Evolutionary conservation across 2,797 vertebrate species (phyloP).

Genomic region (Smutsia temminckii): DNA sequence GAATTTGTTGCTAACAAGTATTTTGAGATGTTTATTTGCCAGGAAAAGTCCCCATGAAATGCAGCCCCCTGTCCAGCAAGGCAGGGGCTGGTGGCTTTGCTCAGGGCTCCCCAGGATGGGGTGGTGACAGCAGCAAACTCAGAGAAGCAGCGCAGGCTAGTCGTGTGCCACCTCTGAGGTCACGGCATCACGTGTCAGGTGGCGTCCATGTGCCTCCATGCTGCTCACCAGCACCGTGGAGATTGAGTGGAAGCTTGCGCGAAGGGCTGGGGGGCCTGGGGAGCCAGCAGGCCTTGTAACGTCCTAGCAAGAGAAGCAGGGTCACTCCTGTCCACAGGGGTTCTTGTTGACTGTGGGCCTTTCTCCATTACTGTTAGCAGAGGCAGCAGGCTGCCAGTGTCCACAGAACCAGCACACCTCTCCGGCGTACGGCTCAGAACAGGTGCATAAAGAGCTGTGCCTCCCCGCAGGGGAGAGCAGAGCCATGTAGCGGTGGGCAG

Average conservation of each 20-base stretch:
- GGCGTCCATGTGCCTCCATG: not conserved
- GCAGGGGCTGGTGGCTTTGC: accelerated
- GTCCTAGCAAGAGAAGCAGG: accelerated
- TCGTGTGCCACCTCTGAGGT: not conserved
- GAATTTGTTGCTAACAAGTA: not conserved
- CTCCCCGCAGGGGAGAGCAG: accelerated
- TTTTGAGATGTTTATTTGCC: not conserved
- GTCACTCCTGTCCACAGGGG: accelerated
- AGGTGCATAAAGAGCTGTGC: accelerated
- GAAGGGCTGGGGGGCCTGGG: not conserved
- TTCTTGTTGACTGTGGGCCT: accelerated
- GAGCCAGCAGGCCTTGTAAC: not conserved
- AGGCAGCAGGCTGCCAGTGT: not conserved
- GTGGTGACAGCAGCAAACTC: not conserved
- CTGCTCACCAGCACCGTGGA: too few species aligned
- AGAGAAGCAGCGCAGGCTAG: too few species aligned
- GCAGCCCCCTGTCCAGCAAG: not conserved
- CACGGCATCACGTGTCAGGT: too few species aligned
- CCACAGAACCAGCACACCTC: too few species aligned
- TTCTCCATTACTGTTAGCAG: not conserved
- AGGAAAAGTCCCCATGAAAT: not conserved
- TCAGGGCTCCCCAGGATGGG: accelerated
- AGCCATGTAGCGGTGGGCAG: accelerated
- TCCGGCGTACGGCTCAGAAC: too few species aligned
- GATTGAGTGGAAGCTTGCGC: too few species aligned